Percentiles rank a stretch among this genome's conserved stretches.
Evolutionary conservation across 2,113 vertebrate species (phyloP).

Genomic region (Corydoras sp.): DNA sequence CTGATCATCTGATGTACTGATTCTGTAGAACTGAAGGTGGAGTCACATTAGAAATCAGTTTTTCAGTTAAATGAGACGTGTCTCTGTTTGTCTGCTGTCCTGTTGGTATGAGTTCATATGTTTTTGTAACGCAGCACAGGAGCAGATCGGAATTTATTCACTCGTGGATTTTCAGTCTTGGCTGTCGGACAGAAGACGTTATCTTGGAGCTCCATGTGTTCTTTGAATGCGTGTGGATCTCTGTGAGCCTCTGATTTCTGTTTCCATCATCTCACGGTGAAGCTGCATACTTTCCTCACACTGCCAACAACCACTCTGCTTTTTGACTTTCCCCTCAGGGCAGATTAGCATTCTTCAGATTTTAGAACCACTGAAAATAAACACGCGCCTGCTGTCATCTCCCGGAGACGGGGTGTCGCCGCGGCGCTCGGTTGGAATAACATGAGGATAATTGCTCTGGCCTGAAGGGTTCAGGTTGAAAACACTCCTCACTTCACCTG

Average conservation of each 20-base stretch:
- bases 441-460: constrained; percentile 31
- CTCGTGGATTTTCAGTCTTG: neutral
- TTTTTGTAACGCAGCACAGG: too few relatives aligned
- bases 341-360: constrained; percentile 34
- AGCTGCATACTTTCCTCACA: neutral
- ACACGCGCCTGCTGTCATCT: constrained; percentile 37
- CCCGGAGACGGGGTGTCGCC: constrained; percentile 16
- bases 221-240: neutral
- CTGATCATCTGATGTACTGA: too few relatives aligned
- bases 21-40: too few relatives aligned
- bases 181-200: neutral
- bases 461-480: constrained; percentile 14
- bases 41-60: too few relatives aligned
- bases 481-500: constrained; percentile 33
- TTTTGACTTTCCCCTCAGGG: constrained; percentile 2
- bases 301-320: neutral
- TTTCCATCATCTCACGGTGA: neutral
- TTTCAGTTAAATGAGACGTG: too few relatives aligned
- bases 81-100: too few relatives aligned
- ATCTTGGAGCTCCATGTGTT: neutral
- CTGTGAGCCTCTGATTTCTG: neutral
- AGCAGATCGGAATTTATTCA: too few relatives aligned
- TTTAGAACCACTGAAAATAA: constrained; percentile 32
- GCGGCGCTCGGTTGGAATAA: constrained; percentile 23
- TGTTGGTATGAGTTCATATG: too few relatives aligned